These are phyloP conservation scores for Neotoma lepida DNA, from an alignment of 2,113 vertebrate genomes.

Conservation along the genomic window DNA sequence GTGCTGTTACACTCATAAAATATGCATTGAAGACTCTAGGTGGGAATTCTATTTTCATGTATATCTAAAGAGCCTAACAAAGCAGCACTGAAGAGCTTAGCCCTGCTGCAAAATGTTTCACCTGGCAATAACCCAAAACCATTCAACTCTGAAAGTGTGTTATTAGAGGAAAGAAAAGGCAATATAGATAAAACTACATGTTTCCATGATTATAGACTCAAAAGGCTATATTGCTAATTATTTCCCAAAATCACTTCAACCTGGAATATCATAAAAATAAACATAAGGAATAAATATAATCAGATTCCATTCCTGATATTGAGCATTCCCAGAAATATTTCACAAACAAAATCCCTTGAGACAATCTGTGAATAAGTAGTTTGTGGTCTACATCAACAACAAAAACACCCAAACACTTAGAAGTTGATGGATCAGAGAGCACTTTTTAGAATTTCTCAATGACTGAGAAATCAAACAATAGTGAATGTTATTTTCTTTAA, in stretches of 20 bases:
- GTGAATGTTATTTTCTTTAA: background rate
- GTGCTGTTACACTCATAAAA: conserved; percentile 33
- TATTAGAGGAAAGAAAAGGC: conserved; percentile 10
- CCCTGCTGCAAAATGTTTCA: conserved; percentile 47
- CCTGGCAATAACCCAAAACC: conserved; percentile 54
- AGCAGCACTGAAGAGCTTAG: background rate
- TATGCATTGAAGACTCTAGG: conserved; percentile 52
- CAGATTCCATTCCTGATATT: conserved; percentile 21
- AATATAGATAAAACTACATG: background rate
- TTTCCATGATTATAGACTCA: conserved; percentile 47
- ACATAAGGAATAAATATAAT: conserved; percentile 37
- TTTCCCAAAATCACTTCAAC: conserved; percentile 35
- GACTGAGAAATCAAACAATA: background rate
- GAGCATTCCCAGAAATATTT: conserved; percentile 27
- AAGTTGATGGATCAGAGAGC: background rate
- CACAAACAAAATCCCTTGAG: background rate
- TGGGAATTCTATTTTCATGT: conserved; percentile 57
- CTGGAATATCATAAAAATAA: conserved; percentile 24
- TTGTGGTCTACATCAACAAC: background rate
- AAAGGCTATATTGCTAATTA: conserved; percentile 43
- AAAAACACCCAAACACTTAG: background rate
- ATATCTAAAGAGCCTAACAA: conserved; percentile 34
- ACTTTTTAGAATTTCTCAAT: background rate
- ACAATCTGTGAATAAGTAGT: background rate
- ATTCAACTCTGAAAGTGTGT: background rate